Evolutionary conservation across 2,888 invertebrate genomes (phyloP).

Genomic region (Cephus nigrinus): DNA sequence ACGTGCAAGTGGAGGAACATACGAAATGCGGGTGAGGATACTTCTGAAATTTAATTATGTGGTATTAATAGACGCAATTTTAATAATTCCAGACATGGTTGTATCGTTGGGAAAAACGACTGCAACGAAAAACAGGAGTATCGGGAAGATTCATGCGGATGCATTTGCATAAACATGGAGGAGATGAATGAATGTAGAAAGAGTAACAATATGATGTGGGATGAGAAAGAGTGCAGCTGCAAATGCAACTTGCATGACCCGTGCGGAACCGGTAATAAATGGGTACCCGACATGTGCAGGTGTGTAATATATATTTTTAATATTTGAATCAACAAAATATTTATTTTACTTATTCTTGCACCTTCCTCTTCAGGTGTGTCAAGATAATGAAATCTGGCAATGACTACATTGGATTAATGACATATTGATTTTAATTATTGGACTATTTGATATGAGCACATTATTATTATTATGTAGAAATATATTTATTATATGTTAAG

Average conservation of each 20-base stretch:
- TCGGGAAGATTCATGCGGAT: conserved; percentile 21
- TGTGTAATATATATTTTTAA: conserved; percentile 11
- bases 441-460: background rate
- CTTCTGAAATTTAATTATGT: background rate
- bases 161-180: conserved; percentile 25
- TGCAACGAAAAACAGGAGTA: conserved; percentile 29
- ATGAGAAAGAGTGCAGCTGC: conserved; percentile 28
- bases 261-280: conserved; percentile 25
- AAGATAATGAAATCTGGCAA: conserved; percentile 16
- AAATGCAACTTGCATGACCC: conserved; percentile 23
- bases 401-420: background rate
- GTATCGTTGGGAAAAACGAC: conserved; percentile 19
- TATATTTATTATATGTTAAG: background rate
- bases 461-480: background rate
- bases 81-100: conserved; percentile 25
- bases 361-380: conserved; percentile 22
- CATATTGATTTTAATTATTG: background rate
- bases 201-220: conserved; percentile 27
- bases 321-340: background rate
- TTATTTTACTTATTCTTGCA: background rate
- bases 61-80: background rate
- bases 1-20: conserved; percentile 28
- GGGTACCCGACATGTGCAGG: conserved; percentile 31
- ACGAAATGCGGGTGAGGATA: conserved; percentile 31
- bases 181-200: conserved; percentile 12